Conservation (phyloP, 2,888 invertebrate genomes). For the Tethea ocularis region DNA sequence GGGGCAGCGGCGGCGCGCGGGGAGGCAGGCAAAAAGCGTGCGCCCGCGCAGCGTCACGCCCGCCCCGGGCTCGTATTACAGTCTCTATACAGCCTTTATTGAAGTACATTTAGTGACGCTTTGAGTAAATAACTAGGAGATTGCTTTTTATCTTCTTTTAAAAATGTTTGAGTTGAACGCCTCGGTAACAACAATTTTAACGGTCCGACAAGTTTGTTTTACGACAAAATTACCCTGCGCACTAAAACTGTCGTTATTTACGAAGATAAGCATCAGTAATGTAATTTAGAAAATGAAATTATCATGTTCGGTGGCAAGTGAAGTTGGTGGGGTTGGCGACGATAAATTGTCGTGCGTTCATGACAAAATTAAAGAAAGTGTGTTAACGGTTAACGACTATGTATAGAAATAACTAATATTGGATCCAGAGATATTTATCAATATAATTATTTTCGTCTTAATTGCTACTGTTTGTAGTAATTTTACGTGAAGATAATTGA, state of each 20-base stretch:
- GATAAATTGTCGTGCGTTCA: slow-evolving; percentile 60
- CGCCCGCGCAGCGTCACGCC: slow-evolving; percentile 58
- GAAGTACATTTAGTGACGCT: slow-evolving; percentile 61
- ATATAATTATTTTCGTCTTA: slow-evolving; percentile 65
- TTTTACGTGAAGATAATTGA: slow-evolving; percentile 56
- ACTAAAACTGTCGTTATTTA: slow-evolving; percentile 44
- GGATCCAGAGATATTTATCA: slow-evolving; percentile 62
- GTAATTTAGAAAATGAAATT: slow-evolving; percentile 70
- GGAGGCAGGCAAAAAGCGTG: slow-evolving; percentile 43
- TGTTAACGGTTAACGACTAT: slow-evolving; percentile 70
- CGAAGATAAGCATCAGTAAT: slow-evolving; percentile 56
- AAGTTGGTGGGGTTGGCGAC: slow-evolving; percentile 46
- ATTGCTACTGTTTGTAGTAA: slow-evolving; percentile 51
- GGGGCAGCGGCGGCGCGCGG: slow-evolving; percentile 15
- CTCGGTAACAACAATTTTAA: slow-evolving; percentile 44
- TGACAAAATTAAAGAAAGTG: slow-evolving; percentile 55
- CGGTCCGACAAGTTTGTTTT: slow-evolving; percentile 49
- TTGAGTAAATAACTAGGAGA: slow-evolving; percentile 53
- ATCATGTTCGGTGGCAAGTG: slow-evolving; percentile 56
- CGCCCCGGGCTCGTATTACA: slow-evolving; percentile 42
- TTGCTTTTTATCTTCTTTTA: slow-evolving; percentile 44
- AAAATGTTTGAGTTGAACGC: slow-evolving; percentile 36
- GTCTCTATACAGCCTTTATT: slow-evolving; percentile 46
- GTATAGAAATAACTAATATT: slow-evolving; percentile 65
- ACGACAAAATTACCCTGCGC: slow-evolving; percentile 18